Evolutionary conservation across 53 echinoderm and acorn worm genomes (phyloP), one percentile per base, ranked within the genome.

Genomic region (Temnopleurus reevesii): DNA sequence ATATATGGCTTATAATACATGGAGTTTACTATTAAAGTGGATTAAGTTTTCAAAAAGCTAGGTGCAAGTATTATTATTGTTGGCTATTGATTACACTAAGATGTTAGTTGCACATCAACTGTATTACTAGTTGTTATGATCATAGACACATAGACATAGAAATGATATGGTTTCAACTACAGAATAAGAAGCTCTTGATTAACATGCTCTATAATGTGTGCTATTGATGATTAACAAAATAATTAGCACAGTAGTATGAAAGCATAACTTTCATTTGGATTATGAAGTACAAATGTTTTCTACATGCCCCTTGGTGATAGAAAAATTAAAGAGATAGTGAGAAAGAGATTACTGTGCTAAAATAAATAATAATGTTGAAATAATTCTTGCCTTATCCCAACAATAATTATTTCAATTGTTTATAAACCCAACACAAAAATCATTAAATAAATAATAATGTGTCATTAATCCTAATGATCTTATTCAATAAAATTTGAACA

Each of bases 281-380:
- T 34, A 3, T n/a, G n/a, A 63, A 63, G 33, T 63, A 17, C 13
- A 56, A 49, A 49, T 63, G 34, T 29, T 17, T 38, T 71, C 71
- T 71, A 71, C 71, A 71, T 71, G 71, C 71, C 71, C 71, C 71
- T 41, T 71, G 41, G 41, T 71, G 41, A 41, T 18, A 71, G 33
- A 63, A 5, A 33, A 63, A 63, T 31, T n/a, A n/a, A n/a, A n/a
- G 34, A 63, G 63, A n/a, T n/a, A n/a, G n/a, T n/a, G 58, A 41
- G 41, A 1, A 21, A 13, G 41, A 41, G 21, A 71, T 36, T 38
- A 71, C 38, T 31, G 36, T 71, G 71, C 41, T 41, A n/a, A n/a
- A n/a, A n/a, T n/a, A n/a, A n/a, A n/a, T n/a, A n/a, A n/a, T n/a
- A n/a, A n/a, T n/a, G n/a, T n/a, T n/a, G n/a, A n/a, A n/a, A n/a